Percentiles rank a stretch among this genome's conserved stretches.
Conservation (phyloP, 2,113 vertebrate species). For the Typhlomys cinereus region DNA sequence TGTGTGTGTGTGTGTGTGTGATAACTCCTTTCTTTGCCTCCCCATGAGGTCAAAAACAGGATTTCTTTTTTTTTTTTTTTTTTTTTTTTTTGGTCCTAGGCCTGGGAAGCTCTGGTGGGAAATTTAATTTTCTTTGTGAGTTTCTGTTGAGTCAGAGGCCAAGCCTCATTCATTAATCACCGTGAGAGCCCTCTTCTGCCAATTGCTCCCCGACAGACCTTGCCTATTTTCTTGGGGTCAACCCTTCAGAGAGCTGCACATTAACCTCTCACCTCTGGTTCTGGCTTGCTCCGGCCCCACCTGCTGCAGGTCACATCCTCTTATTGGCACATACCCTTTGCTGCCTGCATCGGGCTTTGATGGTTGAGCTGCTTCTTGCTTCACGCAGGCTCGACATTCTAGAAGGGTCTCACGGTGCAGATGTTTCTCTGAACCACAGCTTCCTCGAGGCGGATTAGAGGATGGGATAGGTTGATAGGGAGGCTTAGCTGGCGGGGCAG, state of each 20-base stretch:
- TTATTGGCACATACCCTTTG: neutral
- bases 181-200: neutral
- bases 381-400: neutral
- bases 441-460: neutral
- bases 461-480: neutral
- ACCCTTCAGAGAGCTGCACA: neutral
- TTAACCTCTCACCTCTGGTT: neutral
- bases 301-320: neutral
- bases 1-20: neutral
- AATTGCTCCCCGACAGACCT: neutral
- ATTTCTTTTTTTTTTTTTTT: too few species aligned
- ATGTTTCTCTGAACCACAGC: neutral
- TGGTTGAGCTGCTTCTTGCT: neutral
- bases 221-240: neutral
- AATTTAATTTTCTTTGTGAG: conserved; percentile 62
- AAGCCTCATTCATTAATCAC: conserved; percentile 29
- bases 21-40: neutral
- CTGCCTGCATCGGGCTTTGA: neutral
- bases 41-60: neutral
- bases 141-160: conserved; percentile 30
- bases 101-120: neutral
- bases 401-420: neutral
- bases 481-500: neutral
- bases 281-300: neutral
- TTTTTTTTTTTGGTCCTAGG: neutral